These are phyloP conservation scores for Murina feae DNA, from an alignment of 2,113 vertebrate species.

Conservation along the genomic window DNA sequence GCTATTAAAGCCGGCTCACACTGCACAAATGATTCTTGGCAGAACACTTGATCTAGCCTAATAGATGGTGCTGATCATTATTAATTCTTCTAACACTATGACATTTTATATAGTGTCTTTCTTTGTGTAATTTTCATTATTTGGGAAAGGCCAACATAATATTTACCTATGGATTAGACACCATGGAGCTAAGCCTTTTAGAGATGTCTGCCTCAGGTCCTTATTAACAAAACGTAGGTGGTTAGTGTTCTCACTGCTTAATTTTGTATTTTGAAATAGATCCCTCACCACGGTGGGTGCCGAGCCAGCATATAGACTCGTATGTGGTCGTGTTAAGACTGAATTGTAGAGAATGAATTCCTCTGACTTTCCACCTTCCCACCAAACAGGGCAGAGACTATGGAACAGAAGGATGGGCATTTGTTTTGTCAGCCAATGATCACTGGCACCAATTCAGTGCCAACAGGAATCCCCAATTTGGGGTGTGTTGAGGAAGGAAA, in stretches of 20 bases:
- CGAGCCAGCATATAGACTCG: neutral
- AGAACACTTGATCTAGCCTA: neutral
- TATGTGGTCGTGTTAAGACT: neutral
- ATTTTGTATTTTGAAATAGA: neutral
- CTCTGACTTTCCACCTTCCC: neutral
- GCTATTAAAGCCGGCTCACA: neutral
- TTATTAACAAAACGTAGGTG: neutral
- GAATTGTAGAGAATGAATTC: neutral
- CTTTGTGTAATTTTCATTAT: constrained; percentile 42
- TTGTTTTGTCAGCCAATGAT: neutral
- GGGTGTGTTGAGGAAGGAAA: neutral
- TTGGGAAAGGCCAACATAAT: constrained; percentile 47
- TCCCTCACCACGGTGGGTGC: neutral
- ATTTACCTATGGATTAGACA: constrained; percentile 47
- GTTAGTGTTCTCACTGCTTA: neutral
- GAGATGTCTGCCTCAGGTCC: neutral
- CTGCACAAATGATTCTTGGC: neutral
- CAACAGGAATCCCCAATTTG: neutral
- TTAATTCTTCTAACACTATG: constrained; percentile 27
- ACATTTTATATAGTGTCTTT: neutral
- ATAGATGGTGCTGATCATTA: neutral
- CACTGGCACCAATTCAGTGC: neutral
- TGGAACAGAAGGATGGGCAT: neutral
- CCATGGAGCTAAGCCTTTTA: constrained; percentile 1
- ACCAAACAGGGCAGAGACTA: neutral